Evolutionary conservation across 1,140 invertebrate species (phyloP).

Genomic region (Aphaenogaster floridana): DNA sequence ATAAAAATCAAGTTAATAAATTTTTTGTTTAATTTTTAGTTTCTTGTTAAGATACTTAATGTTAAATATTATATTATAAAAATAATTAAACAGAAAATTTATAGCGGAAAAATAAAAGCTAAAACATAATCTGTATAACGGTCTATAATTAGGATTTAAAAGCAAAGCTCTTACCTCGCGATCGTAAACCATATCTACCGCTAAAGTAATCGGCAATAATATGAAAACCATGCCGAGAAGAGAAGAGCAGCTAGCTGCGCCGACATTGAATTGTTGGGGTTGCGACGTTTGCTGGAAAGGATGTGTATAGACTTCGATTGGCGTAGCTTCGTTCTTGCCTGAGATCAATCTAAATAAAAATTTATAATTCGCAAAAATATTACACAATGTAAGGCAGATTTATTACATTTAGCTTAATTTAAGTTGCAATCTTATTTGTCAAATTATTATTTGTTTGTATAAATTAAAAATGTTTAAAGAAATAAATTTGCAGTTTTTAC

Average conservation of each 20-base stretch:
- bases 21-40: neutral
- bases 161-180: slow-evolving; percentile 89
- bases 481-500: neutral
- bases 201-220: slow-evolving; percentile 91
- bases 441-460: neutral
- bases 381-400: neutral
- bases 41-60: slow-evolving; percentile 5
- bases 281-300: slow-evolving; percentile 91
- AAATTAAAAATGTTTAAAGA: slow-evolving; percentile 3
- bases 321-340: slow-evolving; percentile 75
- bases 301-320: slow-evolving; percentile 88
- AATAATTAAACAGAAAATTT: slow-evolving; percentile 1
- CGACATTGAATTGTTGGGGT: slow-evolving; percentile 90
- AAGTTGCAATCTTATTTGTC: neutral
- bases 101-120: neutral
- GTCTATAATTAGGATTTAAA: neutral
- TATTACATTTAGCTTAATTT: neutral
- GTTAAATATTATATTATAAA: neutral
- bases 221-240: slow-evolving; percentile 94
- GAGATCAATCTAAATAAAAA: slow-evolving; percentile 76
- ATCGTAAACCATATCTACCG: slow-evolving; percentile 94
- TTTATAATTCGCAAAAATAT: slow-evolving; percentile 28
- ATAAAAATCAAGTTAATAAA: slow-evolving; percentile 1
- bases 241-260: slow-evolving; percentile 90
- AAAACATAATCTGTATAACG: neutral